Percentiles rank a stretch among this genome's conserved stretches.
Conservation (phyloP, 2,888 invertebrate species). For the Cataglyphis altisquamis region DNA sequence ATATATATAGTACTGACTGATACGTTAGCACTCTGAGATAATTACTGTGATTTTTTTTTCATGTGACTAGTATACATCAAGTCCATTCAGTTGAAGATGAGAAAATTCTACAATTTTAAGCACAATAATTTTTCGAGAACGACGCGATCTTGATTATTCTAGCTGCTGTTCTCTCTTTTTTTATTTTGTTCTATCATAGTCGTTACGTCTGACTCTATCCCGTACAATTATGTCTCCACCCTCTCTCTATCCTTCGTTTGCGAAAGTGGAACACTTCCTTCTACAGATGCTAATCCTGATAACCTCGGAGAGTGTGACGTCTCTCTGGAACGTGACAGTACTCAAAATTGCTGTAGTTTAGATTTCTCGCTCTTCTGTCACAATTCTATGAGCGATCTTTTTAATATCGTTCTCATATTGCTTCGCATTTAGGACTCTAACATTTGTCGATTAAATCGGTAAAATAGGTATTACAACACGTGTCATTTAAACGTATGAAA, state of each 20-base stretch:
- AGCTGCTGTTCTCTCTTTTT: slow-evolving; percentile 38
- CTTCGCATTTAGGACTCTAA: slow-evolving; percentile 25
- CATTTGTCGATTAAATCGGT: slow-evolving; percentile 39
- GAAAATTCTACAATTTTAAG: slow-evolving; percentile 44
- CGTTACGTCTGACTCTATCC: slow-evolving; percentile 54
- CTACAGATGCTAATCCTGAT: slow-evolving; percentile 80
- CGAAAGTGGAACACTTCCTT: slow-evolving; percentile 82
- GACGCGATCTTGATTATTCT: slow-evolving; percentile 44
- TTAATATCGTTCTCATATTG: slow-evolving; percentile 12
- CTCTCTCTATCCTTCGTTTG: slow-evolving; percentile 63
- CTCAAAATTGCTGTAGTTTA: slow-evolving; percentile 62
- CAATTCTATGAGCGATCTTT: neutral
- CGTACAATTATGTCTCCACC: slow-evolving; percentile 62
- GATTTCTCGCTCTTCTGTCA: slow-evolving; percentile 19
- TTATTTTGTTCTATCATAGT: slow-evolving; percentile 47
- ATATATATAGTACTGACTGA: neutral
- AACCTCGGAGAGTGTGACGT: slow-evolving; percentile 68
- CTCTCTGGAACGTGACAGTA: slow-evolving; percentile 63
- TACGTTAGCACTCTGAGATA: slow-evolving; percentile 57
- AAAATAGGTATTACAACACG: slow-evolving; percentile 42
- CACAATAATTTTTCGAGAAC: slow-evolving; percentile 55
- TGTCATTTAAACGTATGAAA: slow-evolving; percentile 18
- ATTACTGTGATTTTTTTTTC: slow-evolving; percentile 42
- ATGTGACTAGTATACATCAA: neutral
- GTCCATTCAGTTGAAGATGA: slow-evolving; percentile 11